Evolutionary conservation across 2,113 vertebrate genomes (phyloP), one percentile per base, ranked within the genome.

Genomic region (Cinclus cinclus): DNA sequence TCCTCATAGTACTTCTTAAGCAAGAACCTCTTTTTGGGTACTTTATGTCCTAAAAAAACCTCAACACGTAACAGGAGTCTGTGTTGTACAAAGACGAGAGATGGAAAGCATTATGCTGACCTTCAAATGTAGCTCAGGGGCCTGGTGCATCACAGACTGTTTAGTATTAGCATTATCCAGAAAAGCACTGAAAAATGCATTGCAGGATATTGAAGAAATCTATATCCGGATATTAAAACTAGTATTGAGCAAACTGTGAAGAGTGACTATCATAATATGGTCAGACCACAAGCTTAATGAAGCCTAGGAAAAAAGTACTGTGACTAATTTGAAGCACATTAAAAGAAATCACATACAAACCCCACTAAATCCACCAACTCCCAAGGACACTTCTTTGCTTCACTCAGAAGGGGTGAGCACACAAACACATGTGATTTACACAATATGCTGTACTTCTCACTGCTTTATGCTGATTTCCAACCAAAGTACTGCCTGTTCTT

Each of bases 171-270:
- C 74, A 68, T 88, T 80, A 95, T 63, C 79, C 81, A 76, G 83
- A 77, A 86, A 77, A 91, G 76, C 81, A 73, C 87, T 16, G 6
- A 85, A 84, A 95, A 95, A 94, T 64, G 90, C 86, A 81, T 86
- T 31, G 78, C 96, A 97, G 97, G 97, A 97, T 97, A 97, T 97
- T 97, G 96, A 92, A 96, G 90, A 94, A 96, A 97, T 90, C 92
- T 81, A 89, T 64, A 95, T 84, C 94, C 88, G 94, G 96, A 98
- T 97, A 97, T 97, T 96, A 97, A 97, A 97, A 62, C 42, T 42
- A 69, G 87, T 73, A 52, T 30, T 91, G 75, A n/a, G 74, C 33
- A 65, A 92, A 88, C 50, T 62, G 56, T 37, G 53, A 55, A 63
- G 53, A 93, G 94, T 37, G 35, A 60, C 76, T 64, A 53, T 8